Evolutionary conservation across 1,140 invertebrate genomes (phyloP).

Genomic region (Hirudo medicinalis): DNA sequence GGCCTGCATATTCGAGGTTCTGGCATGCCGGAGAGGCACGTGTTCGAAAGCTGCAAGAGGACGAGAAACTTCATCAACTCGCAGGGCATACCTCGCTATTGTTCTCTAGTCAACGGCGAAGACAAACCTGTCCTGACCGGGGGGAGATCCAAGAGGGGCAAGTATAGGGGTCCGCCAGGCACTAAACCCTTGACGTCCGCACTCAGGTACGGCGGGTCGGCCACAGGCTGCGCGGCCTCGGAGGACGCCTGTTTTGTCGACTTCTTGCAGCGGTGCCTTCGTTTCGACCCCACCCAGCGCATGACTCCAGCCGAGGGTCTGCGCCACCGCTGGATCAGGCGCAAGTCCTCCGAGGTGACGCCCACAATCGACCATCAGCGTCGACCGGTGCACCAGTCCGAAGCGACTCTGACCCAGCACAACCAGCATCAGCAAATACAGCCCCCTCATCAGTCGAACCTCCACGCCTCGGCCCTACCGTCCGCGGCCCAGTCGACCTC

Average conservation of each 20-base stretch:
- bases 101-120: conserved; percentile 63
- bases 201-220: conserved; percentile 62
- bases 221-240: conserved; percentile 21
- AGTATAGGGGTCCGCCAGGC: conserved; percentile 79
- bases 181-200: conserved; percentile 75
- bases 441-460: no score
- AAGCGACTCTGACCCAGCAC: no score
- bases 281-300: conserved; percentile 83
- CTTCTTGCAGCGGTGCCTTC: conserved; percentile 83
- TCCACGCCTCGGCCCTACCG: no score
- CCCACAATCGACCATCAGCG: not conserved
- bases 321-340: conserved; percentile 80
- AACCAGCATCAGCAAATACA: no score
- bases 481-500: no score
- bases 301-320: conserved; percentile 83
- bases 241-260: conserved; percentile 90
- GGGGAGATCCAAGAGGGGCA: conserved; percentile 80
- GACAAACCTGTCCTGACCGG: conserved; percentile 62
- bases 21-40: conserved; percentile 84
- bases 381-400: not conserved
- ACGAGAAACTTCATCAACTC: conserved; percentile 76
- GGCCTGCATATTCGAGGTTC: conserved; percentile 91
- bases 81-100: conserved; percentile 85
- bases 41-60: conserved; percentile 78
- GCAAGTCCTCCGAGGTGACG: conserved; percentile 61